phyloP scores from a whole-genome alignment of 2,888 invertebrate species.

The Conops quadrifasciatus region DNA sequence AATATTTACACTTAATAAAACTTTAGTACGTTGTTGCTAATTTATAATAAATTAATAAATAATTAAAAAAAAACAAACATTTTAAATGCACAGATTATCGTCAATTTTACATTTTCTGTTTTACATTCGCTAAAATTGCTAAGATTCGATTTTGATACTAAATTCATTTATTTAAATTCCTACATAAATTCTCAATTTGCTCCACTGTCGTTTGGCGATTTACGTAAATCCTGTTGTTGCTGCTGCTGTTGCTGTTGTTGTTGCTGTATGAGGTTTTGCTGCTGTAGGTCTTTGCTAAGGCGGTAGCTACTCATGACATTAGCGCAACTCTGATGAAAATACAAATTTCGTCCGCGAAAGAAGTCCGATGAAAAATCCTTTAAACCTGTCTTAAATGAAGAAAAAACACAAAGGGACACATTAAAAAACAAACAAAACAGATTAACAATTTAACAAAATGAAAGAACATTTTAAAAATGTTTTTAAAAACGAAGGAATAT shows the following conservation, averaged over 20 bases:
- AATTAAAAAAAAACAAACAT: background rate
- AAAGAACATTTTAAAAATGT: slow-evolving; percentile 1
- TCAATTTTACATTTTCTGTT: slow-evolving; percentile 21
- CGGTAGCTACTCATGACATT: slow-evolving; percentile 64
- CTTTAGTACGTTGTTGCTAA: background rate
- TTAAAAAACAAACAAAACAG: background rate
- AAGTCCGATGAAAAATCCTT: slow-evolving; percentile 64
- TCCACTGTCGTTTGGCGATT: slow-evolving; percentile 37
- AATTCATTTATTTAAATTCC: slow-evolving; percentile 12
- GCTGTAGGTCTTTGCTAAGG: slow-evolving; percentile 59
- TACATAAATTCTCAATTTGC: slow-evolving; percentile 34
- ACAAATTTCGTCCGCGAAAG: slow-evolving; percentile 62
- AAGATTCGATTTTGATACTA: background rate
- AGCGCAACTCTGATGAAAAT: slow-evolving; percentile 64
- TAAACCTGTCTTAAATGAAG: slow-evolving; percentile 61
- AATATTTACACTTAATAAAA: background rate
- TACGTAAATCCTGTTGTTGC: slow-evolving; percentile 36
- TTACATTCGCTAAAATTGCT: slow-evolving; percentile 17
- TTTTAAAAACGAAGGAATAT: too few relatives aligned
- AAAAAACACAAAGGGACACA: slow-evolving; percentile 7
- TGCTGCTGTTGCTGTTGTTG: slow-evolving; percentile 46
- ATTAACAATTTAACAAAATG: background rate
- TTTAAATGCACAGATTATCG: background rate
- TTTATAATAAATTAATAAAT: background rate
- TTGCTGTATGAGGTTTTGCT: slow-evolving; percentile 53